Percentiles rank a stretch among this genome's conserved stretches.
phyloP scores from a whole-genome alignment of 2,797 vertebrate genomes.

The Hirundo rustica region DNA sequence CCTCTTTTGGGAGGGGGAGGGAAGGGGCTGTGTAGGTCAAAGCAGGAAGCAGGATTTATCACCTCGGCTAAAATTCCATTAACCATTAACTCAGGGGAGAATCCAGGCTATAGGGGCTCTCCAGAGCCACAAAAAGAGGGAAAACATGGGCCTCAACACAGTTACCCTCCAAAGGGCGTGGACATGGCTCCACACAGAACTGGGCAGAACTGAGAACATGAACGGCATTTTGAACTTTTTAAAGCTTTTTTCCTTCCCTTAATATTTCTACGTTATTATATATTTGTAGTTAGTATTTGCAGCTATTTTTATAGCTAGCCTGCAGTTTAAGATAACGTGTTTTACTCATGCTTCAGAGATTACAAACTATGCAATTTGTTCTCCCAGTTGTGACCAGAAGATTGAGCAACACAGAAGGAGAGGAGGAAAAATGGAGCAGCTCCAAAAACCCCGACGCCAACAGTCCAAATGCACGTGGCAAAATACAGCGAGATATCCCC shows the following conservation, averaged over 20 bases:
- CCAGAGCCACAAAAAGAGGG: neutral
- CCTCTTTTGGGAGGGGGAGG: neutral
- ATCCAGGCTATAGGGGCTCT: neutral
- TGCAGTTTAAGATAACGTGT: neutral
- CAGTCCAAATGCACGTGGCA: neutral
- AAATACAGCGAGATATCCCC: neutral
- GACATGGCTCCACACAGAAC: neutral
- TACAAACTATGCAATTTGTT: neutral
- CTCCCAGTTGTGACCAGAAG: neutral
- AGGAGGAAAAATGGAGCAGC: neutral
- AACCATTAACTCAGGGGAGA: slow-evolving; percentile 19
- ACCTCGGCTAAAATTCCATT: neutral
- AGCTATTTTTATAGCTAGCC: neutral
- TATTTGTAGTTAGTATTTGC: neutral
- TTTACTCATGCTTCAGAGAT: neutral
- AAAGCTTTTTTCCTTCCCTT: neutral
- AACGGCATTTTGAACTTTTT: neutral
- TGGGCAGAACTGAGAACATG: neutral
- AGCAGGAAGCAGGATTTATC: slow-evolving; percentile 34
- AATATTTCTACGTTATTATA: neutral
- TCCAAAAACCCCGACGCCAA: neutral
- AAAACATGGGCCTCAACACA: neutral
- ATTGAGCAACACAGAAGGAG: neutral
- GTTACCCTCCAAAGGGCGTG: neutral
- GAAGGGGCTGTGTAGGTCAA: neutral